Conservation (phyloP, 53 echinoderm and acorn worm genomes). For the Hippasteria phrygiana region DNA sequence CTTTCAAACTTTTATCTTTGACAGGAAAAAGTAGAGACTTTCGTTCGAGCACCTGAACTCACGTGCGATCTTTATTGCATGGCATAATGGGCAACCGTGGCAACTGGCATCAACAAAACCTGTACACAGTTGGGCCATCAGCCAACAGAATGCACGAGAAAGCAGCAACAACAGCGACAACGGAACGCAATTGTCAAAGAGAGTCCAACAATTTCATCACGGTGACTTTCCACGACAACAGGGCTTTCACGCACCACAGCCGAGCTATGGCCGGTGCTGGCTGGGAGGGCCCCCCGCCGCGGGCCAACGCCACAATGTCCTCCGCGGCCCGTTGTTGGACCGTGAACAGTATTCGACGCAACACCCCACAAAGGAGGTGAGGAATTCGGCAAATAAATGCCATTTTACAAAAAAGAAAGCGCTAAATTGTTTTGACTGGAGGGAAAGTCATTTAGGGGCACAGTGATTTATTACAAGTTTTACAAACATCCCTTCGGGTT, state of each 20-base stretch:
- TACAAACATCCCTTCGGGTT: background rate
- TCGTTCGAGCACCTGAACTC: background rate
- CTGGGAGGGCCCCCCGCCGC: slow-evolving; percentile 35
- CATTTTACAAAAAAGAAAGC: background rate
- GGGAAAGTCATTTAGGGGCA: background rate
- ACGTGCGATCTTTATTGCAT: slow-evolving; percentile 4
- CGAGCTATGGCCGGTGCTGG: slow-evolving; percentile 11
- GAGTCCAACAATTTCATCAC: background rate
- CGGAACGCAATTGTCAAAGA: background rate
- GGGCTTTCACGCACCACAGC: slow-evolving; percentile 42
- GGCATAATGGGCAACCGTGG: slow-evolving; percentile 60
- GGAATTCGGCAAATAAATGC: background rate
- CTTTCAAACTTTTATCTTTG: background rate
- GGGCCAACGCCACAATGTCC: slow-evolving; percentile 5
- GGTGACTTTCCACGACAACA: background rate
- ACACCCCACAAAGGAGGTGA: slow-evolving; percentile 52
- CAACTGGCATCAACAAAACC: slow-evolving; percentile 61
- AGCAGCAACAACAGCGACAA: background rate
- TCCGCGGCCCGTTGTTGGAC: slow-evolving; percentile 18
- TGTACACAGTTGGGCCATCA: background rate
- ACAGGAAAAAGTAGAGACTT: background rate
- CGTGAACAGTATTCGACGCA: slow-evolving; percentile 40
- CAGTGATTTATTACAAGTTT: background rate
- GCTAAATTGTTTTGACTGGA: background rate
- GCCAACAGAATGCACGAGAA: background rate